phyloP scores from a whole-genome alignment of 2,888 invertebrate genomes.

The Aspidiotus rigidus region DNA sequence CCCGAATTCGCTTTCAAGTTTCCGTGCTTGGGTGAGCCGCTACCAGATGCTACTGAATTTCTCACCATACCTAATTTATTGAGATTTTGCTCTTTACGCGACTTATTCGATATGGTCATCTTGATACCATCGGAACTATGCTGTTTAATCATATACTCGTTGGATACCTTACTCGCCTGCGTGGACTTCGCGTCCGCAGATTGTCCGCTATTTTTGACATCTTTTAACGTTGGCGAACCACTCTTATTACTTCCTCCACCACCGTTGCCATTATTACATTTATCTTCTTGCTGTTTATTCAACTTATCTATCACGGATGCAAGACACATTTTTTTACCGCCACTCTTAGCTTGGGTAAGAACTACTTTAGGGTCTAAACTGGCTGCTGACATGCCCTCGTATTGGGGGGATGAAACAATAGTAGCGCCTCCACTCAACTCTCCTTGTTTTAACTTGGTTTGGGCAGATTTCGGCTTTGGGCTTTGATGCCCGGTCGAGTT shows the following conservation, averaged over 20 bases:
- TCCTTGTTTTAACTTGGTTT: slow-evolving; percentile 56
- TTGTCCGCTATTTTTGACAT: neutral
- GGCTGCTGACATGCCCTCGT: neutral
- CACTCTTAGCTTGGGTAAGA: slow-evolving; percentile 44
- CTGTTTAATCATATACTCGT: slow-evolving; percentile 18
- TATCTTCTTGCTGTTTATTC: slow-evolving; percentile 40
- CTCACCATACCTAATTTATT: slow-evolving; percentile 9
- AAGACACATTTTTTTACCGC: slow-evolving; percentile 56
- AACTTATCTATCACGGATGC: slow-evolving; percentile 79
- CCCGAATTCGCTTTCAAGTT: neutral
- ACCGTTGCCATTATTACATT: slow-evolving; percentile 8
- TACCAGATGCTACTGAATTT: slow-evolving; percentile 9
- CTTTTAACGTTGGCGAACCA: neutral
- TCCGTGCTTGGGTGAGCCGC: slow-evolving; percentile 19
- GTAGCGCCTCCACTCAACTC: slow-evolving; percentile 3
- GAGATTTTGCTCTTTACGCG: neutral
- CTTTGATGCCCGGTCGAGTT: slow-evolving; percentile 48
- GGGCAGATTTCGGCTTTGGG: slow-evolving; percentile 57
- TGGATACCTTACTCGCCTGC: neutral
- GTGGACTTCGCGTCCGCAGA: slow-evolving; percentile 12
- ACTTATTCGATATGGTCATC: slow-evolving; percentile 1
- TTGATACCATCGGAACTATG: slow-evolving; percentile 8
- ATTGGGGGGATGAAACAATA: slow-evolving; percentile 1
- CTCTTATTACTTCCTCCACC: slow-evolving; percentile 2
- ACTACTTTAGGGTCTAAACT: neutral